A percentile compares a stretch with the other conserved stretches of the same genome.
phyloP scores from a whole-genome alignment of 2,888 invertebrate species.

The Tipula lateralis region DNA sequence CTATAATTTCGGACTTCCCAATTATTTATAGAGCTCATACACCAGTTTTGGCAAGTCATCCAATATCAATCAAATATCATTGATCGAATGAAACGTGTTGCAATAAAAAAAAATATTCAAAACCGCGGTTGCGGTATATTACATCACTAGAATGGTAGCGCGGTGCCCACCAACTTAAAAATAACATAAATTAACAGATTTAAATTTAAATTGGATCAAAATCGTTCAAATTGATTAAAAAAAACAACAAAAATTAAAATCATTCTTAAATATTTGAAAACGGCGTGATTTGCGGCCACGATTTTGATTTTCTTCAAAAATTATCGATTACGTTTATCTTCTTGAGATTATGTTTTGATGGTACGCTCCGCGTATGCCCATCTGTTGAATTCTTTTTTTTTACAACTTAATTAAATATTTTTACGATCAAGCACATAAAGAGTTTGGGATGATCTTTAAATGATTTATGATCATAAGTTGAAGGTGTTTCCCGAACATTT shows the following conservation, averaged over 20 bases:
- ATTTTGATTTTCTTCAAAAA: background rate
- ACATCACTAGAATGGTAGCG: background rate
- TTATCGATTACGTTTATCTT: background rate
- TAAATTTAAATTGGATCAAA: background rate
- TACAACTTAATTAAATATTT: conserved; percentile 19
- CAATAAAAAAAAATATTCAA: background rate
- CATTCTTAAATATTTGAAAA: background rate
- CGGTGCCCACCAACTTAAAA: background rate
- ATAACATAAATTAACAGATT: background rate
- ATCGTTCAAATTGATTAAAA: background rate
- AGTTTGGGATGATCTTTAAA: conserved; percentile 19
- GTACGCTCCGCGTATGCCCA: background rate
- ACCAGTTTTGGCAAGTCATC: background rate
- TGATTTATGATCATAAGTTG: background rate
- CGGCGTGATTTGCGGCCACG: background rate
- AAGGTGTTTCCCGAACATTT: conserved; percentile 1
- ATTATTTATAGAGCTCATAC: background rate
- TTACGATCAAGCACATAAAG: background rate
- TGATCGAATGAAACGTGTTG: background rate
- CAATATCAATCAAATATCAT: background rate
- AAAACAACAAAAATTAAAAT: background rate
- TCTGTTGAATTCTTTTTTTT: background rate
- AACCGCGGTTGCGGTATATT: background rate
- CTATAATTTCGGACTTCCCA: background rate
- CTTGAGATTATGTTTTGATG: background rate